Conservation (phyloP, 2,113 vertebrate species). For the Dicerorhinus sumatrensis region DNA sequence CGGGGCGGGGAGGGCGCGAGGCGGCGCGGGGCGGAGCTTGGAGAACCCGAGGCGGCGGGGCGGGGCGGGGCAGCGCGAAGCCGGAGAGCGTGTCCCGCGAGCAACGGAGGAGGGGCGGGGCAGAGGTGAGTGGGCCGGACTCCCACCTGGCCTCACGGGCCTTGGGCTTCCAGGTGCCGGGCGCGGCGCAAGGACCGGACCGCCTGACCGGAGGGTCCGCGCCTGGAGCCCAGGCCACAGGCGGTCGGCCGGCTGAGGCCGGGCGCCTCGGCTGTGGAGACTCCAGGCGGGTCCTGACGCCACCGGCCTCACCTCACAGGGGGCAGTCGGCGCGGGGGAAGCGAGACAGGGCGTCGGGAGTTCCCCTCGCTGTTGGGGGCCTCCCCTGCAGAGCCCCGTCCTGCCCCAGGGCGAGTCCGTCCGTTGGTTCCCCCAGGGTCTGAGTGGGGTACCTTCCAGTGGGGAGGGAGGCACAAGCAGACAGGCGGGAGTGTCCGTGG, state of each 20-base stretch:
- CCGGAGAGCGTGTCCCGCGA: accelerated
- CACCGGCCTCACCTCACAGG: background rate
- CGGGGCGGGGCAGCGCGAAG: background rate
- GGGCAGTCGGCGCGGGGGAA: background rate
- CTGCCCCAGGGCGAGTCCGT: accelerated
- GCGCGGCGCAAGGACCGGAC: background rate
- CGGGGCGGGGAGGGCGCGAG: background rate
- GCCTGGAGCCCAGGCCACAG: background rate
- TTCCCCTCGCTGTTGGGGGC: accelerated
- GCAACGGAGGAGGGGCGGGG: accelerated
- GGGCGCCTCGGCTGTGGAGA: background rate
- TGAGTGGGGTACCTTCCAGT: background rate
- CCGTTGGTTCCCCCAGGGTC: too few species aligned
- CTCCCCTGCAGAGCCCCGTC: background rate
- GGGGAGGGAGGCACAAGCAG: background rate
- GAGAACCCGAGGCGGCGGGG: background rate
- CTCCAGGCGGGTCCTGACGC: background rate
- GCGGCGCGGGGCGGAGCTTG: background rate
- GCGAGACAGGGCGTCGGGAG: background rate
- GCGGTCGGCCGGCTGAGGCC: background rate
- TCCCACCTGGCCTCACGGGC: background rate
- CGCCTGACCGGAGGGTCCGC: background rate
- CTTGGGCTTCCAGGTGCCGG: background rate
- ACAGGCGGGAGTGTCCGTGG: background rate
- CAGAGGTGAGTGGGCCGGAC: background rate